Percentiles rank a stretch among this genome's conserved stretches.
These are phyloP conservation scores for Tuberolachnus salignus DNA, from an alignment of 2,888 invertebrate genomes.

Conservation along the genomic window DNA sequence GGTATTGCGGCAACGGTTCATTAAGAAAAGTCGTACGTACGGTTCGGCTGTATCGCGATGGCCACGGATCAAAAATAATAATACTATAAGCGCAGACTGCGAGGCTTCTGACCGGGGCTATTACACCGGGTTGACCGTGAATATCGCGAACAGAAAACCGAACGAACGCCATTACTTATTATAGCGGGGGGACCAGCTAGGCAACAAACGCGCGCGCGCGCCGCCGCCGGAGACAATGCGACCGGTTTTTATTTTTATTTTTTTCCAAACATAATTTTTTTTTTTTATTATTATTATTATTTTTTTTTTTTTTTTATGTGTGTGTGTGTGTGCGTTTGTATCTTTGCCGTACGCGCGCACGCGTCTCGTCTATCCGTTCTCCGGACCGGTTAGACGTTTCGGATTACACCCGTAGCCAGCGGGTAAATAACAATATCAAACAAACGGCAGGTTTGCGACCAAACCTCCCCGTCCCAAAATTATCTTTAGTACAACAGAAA, in stretches of 20 bases:
- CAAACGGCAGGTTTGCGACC: no score
- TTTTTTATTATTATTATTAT: no score
- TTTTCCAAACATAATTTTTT: no score
- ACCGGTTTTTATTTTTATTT: slow-evolving; percentile 33
- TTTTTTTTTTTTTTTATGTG: no score
- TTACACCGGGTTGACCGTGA: slow-evolving; percentile 24
- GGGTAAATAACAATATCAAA: background rate
- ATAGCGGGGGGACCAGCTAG: slow-evolving; percentile 9
- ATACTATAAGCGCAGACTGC: background rate
- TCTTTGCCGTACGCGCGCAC: background rate
- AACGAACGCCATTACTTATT: slow-evolving; percentile 25
- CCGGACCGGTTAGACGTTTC: slow-evolving; percentile 18
- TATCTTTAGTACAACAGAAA: no score
- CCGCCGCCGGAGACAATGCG: slow-evolving; percentile 1
- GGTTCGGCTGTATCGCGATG: background rate
- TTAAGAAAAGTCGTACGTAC: slow-evolving; percentile 9
- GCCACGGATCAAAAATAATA: background rate
- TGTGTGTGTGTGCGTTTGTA: no score
- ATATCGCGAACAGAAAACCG: slow-evolving; percentile 18
- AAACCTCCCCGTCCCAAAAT: no score
- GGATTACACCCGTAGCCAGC: background rate
- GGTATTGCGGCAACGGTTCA: slow-evolving; percentile 12
- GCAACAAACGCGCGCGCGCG: slow-evolving; percentile 13
- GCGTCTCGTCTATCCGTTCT: background rate
- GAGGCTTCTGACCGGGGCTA: slow-evolving; percentile 14